These are phyloP conservation scores for Brevipalpus yothersi DNA, from an alignment of 1,140 invertebrate genomes.

Conservation along the genomic window DNA sequence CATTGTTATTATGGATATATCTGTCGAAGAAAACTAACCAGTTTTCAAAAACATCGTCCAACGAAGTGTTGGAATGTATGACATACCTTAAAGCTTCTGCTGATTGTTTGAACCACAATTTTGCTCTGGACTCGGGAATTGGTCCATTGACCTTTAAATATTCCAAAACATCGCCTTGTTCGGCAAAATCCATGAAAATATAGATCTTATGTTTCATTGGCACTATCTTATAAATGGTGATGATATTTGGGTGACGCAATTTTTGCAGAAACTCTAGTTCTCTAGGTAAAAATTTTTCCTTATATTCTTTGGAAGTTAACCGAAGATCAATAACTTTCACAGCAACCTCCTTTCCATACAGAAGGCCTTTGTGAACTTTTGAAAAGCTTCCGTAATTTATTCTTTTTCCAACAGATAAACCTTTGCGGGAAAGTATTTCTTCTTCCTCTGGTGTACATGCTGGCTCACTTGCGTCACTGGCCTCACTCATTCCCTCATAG, in stretches of 20 bases:
- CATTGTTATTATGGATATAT: conserved; percentile 51
- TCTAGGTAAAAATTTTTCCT: conserved; percentile 8
- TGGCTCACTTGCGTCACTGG: not conserved
- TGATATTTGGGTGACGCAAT: conserved; percentile 2
- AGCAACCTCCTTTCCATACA: not conserved
- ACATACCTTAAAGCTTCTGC: conserved; percentile 5
- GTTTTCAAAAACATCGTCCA: not conserved
- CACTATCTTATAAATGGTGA: conserved; percentile 6
- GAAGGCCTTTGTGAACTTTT: conserved; percentile 1
- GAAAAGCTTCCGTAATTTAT: conserved; percentile 8
- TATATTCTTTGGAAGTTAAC: conserved; percentile 8
- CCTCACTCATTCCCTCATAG: not conserved
- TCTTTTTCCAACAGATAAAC: conserved; percentile 17
- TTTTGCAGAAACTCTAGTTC: conserved; percentile 7
- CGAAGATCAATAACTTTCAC: conserved; percentile 8
- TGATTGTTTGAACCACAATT: conserved; percentile 4
- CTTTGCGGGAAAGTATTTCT: conserved; percentile 18
- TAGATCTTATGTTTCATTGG: conserved; percentile 1
- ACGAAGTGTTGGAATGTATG: not conserved
- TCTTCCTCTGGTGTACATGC: conserved; percentile 1
- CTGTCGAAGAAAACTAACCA: not conserved
- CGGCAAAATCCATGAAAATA: conserved; percentile 9
- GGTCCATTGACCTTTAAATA: not conserved
- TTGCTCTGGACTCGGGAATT: not conserved
- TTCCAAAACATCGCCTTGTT: conserved; percentile 3